A percentile compares a stretch with the other conserved stretches of the same genome.
These are phyloP conservation scores for Psittacula cyanocephala DNA, from an alignment of 2,113 vertebrate species.

Conservation along the genomic window DNA sequence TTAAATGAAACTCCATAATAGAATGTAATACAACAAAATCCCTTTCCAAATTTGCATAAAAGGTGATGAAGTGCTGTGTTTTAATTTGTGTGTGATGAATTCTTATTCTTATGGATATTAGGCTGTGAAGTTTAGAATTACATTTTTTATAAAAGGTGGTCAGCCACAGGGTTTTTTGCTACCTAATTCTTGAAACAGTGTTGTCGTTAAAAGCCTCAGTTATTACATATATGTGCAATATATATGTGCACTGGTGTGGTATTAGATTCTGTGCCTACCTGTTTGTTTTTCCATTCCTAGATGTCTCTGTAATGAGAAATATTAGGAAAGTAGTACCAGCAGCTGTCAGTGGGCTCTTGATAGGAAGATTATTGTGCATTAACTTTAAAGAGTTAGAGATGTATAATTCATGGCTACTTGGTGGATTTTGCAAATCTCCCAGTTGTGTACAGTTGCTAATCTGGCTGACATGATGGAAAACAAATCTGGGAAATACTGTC, in stretches of 20 bases:
- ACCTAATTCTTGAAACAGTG: background rate
- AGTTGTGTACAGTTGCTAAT: conserved; percentile 58
- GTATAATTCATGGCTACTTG: conserved; percentile 58
- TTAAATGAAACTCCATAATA: conserved; percentile 26
- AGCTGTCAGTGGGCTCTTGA: background rate
- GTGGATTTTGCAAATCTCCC: conserved; percentile 40
- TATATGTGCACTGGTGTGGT: background rate
- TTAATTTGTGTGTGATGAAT: conserved; percentile 23
- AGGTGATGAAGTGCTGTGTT: background rate
- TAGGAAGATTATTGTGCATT: conserved; percentile 27
- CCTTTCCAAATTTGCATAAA: conserved; percentile 5
- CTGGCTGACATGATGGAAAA: conserved; percentile 43
- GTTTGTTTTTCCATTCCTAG: background rate
- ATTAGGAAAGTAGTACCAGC: background rate
- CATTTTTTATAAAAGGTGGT: background rate
- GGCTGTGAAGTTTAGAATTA: background rate
- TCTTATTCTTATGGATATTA: background rate
- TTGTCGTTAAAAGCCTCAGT: background rate
- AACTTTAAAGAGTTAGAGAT: conserved; percentile 48
- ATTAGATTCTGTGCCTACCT: background rate
- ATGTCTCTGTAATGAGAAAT: background rate
- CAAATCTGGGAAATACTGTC: background rate
- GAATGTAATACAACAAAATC: background rate
- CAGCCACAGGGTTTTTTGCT: background rate
- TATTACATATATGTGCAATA: background rate